Evolutionary conservation across 1,140 invertebrate species (phyloP).

Genomic region (Aphidius ervi): DNA sequence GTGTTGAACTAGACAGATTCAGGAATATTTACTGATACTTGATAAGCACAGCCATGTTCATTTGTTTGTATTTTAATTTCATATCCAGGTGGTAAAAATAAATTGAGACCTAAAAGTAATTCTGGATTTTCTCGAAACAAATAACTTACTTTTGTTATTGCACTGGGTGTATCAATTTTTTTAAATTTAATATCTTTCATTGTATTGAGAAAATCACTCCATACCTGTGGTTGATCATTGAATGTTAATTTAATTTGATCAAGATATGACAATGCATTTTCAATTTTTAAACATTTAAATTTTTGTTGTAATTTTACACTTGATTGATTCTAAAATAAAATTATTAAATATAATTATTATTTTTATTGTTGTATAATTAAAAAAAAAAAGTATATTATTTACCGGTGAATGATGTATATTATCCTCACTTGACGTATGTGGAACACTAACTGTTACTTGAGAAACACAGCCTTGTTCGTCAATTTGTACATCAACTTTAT

Average conservation of each 20-base stretch:
- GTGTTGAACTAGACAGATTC: too few relatives aligned
- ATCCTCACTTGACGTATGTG: too few relatives aligned
- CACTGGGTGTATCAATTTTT: conserved; percentile 97
- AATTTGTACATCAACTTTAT: too few relatives aligned
- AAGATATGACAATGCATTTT: conserved; percentile 96
- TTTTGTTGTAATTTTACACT: conserved; percentile 47
- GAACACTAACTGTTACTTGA: too few relatives aligned
- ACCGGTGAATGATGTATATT: too few relatives aligned
- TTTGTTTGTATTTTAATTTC: conserved; percentile 95
- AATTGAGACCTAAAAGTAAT: conserved; percentile 98
- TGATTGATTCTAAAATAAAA: too few relatives aligned
- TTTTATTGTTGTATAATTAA: too few relatives aligned
- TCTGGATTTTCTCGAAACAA: conserved; percentile 97
- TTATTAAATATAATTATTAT: conserved; percentile 14
- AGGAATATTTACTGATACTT: conserved; percentile 71
- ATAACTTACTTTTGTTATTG: conserved; percentile 94
- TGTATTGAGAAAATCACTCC: conserved; percentile 99
- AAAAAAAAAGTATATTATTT: too few relatives aligned
- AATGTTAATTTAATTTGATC: conserved; percentile 99
- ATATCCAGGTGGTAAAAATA: conserved; percentile 96
- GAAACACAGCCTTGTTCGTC: too few relatives aligned
- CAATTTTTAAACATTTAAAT: conserved; percentile 85
- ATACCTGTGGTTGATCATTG: conserved; percentile 92
- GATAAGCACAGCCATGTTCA: conserved; percentile 69
- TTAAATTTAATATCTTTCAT: conserved; percentile 99